Evolutionary conservation across 1,140 invertebrate genomes (phyloP).

Genomic region (Aphis gossypii): DNA sequence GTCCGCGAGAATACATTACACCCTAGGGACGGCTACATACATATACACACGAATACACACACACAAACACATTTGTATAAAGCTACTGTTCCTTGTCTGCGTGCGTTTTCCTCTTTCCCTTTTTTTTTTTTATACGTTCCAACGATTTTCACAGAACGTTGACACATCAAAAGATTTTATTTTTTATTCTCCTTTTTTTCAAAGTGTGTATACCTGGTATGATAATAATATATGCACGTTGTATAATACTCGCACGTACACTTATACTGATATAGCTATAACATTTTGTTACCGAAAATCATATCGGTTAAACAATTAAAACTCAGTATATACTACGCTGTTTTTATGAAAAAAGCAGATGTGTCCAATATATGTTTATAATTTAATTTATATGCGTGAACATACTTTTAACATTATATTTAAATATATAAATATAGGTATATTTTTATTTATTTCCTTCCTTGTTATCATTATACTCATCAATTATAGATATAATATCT

Average conservation of each 20-base stretch:
- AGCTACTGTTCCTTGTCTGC: not conserved
- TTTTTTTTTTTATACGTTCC: not conserved
- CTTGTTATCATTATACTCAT: too few species aligned
- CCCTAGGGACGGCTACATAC: not conserved
- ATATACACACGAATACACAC: not conserved
- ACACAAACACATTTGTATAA: not conserved
- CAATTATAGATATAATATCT: too few species aligned
- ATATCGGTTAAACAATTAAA: not conserved
- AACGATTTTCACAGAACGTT: not conserved
- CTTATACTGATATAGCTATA: not conserved
- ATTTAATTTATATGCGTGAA: not conserved
- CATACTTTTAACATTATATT: not conserved
- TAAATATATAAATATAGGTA: too few species aligned
- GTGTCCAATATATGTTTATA: not conserved
- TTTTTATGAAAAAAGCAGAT: not conserved
- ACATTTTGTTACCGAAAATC: not conserved
- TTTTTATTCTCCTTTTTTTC: not conserved
- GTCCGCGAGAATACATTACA: slow-evolving; percentile 55
- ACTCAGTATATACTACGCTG: not conserved
- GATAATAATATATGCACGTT: not conserved
- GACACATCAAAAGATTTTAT: slow-evolving; percentile 26
- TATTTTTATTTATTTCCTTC: not conserved
- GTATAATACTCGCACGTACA: not conserved
- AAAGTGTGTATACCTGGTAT: not conserved
- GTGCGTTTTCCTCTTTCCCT: not conserved